phyloP scores from a whole-genome alignment of 2,797 vertebrate genomes.

The Falco peregrinus region DNA sequence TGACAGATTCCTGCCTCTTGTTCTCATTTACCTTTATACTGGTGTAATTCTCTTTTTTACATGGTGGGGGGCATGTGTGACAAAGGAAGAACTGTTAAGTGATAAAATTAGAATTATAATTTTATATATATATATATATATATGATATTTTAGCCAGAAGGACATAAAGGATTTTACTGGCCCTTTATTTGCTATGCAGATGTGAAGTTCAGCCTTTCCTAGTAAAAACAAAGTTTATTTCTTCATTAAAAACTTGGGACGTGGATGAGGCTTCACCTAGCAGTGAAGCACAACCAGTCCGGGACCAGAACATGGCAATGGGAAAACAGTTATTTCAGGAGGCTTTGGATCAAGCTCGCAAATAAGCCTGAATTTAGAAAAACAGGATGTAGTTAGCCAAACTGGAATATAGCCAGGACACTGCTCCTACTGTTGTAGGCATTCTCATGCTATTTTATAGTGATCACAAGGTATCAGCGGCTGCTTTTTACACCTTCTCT shows the following conservation, averaged over 20 bases:
- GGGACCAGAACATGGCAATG: background rate
- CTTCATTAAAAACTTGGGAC: background rate
- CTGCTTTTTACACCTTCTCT: background rate
- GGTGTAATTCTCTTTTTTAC: background rate
- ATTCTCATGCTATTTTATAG: background rate
- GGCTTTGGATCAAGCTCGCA: background rate
- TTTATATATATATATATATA: too few species aligned
- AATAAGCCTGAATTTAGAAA: slow-evolving; percentile 7
- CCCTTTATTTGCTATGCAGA: background rate
- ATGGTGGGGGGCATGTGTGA: rapidly evolving
- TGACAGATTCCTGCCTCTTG: background rate
- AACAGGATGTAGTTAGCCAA: background rate
- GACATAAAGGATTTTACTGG: background rate
- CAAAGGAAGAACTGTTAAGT: background rate
- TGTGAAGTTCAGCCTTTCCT: background rate
- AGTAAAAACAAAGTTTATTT: background rate
- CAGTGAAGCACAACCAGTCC: background rate
- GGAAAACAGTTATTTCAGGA: background rate
- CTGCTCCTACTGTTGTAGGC: background rate
- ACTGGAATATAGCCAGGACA: background rate
- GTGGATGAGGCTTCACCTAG: background rate
- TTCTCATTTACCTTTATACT: background rate
- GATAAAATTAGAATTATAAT: background rate
- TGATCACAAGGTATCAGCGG: background rate
- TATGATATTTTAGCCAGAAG: background rate